A percentile compares a stretch with the other conserved stretches of the same genome.
These are phyloP conservation scores for Zoroaster sp. DNA, from an alignment of 53 echinoderm and acorn worm species.

Conservation along the genomic window DNA sequence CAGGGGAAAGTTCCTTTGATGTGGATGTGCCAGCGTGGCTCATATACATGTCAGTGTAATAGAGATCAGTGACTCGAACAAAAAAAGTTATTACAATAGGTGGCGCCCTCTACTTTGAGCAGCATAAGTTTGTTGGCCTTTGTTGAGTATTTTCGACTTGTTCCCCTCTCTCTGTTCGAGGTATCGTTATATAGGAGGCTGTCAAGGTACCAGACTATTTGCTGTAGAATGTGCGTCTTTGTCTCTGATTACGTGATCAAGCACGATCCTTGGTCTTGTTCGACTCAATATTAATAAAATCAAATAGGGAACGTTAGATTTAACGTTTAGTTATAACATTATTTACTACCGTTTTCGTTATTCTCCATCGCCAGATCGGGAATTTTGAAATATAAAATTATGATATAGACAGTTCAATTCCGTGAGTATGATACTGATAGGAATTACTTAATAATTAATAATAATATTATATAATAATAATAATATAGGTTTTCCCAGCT, in stretches of 20 bases:
- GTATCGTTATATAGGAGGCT: not conserved
- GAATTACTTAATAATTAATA: not conserved
- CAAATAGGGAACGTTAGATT: not conserved
- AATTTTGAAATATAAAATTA: not conserved
- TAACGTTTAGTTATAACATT: not conserved
- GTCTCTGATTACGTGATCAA: too few relatives aligned
- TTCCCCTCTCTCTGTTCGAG: not conserved
- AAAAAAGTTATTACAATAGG: not conserved
- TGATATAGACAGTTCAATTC: not conserved
- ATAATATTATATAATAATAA: not conserved
- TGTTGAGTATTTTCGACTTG: not conserved
- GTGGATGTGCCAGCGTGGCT: too few relatives aligned
- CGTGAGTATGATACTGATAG: not conserved
- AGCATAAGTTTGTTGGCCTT: conserved; percentile 36
- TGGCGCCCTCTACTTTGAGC: not conserved
- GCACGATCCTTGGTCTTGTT: too few relatives aligned
- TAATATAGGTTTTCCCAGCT: too few relatives aligned
- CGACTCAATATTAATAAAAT: too few relatives aligned
- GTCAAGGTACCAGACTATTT: not conserved
- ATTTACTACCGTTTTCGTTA: not conserved
- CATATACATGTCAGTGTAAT: too few relatives aligned
- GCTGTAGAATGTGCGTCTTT: too few relatives aligned
- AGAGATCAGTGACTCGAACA: too few relatives aligned
- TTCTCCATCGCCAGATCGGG: too few relatives aligned
- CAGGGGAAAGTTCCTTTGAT: too few relatives aligned